These are phyloP conservation scores for Drosophila equinoxialis DNA, from an alignment of 1,140 invertebrate genomes.

Conservation along the genomic window DNA sequence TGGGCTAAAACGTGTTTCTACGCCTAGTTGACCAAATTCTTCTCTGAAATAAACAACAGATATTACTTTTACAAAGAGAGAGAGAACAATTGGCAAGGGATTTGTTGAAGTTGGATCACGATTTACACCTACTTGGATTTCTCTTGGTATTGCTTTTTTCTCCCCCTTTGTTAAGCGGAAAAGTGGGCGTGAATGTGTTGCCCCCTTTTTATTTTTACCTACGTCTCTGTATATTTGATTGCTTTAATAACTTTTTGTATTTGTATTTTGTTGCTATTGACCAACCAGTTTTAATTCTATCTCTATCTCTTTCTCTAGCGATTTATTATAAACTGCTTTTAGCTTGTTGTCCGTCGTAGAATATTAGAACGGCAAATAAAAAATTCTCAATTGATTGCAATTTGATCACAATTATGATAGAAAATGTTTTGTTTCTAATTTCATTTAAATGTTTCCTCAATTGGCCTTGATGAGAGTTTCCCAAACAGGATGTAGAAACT, in stretches of 20 bases:
- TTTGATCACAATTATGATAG: slow-evolving; percentile 56
- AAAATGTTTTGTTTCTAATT: slow-evolving; percentile 41
- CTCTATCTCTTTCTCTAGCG: background rate
- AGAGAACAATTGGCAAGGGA: slow-evolving; percentile 3
- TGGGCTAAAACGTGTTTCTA: slow-evolving; percentile 68
- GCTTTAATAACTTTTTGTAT: slow-evolving; percentile 50
- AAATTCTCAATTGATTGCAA: slow-evolving; percentile 39
- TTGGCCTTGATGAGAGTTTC: slow-evolving; percentile 48
- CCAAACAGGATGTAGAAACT: slow-evolving; percentile 60
- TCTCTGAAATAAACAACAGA: slow-evolving; percentile 13
- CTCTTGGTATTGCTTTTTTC: slow-evolving; percentile 14
- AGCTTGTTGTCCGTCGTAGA: background rate
- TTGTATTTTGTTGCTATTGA: slow-evolving; percentile 33
- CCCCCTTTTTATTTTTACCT: slow-evolving; percentile 24
- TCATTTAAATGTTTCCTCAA: slow-evolving; percentile 51
- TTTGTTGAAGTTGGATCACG: background rate
- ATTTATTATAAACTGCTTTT: slow-evolving; percentile 44
- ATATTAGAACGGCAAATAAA: slow-evolving; percentile 47
- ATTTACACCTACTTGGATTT: background rate
- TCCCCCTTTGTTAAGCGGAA: background rate
- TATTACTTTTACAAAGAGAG: background rate
- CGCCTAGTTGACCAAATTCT: slow-evolving; percentile 52
- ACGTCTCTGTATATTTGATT: slow-evolving; percentile 52
- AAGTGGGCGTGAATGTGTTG: background rate
- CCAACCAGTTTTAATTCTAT: slow-evolving; percentile 55